These are phyloP conservation scores for Dolomedes plantarius DNA, from an alignment of 2,888 invertebrate genomes.

Conservation along the genomic window DNA sequence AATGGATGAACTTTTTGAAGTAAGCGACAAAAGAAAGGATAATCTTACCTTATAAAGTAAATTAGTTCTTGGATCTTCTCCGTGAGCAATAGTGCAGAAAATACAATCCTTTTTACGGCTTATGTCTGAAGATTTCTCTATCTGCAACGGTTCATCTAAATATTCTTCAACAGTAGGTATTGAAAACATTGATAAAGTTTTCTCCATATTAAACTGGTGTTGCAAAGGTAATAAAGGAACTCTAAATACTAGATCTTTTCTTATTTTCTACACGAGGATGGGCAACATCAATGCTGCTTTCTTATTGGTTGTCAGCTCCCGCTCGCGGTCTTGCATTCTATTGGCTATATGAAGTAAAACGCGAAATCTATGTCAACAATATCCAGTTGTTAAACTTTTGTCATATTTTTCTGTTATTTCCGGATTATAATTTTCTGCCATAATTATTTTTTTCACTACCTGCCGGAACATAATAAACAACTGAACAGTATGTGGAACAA, in stretches of 20 bases:
- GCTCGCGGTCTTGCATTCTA: not conserved
- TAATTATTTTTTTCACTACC: not conserved
- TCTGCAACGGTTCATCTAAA: not conserved
- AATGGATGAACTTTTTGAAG: too few species aligned
- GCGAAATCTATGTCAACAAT: constrained; percentile 10
- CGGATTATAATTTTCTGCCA: not conserved
- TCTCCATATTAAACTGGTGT: not conserved
- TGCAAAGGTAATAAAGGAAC: not conserved
- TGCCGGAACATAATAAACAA: too few species aligned
- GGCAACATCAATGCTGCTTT: not conserved
- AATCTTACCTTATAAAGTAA: constrained; percentile 50
- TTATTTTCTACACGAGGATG: not conserved
- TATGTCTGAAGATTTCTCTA: not conserved
- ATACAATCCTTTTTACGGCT: constrained; percentile 40
- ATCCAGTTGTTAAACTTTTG: not conserved
- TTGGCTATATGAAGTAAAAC: not conserved
- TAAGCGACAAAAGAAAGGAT: not conserved
- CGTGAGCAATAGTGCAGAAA: constrained; percentile 67
- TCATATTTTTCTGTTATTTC: not conserved
- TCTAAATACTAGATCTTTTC: not conserved
- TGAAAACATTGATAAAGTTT: not conserved
- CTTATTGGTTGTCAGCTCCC: constrained; percentile 1
- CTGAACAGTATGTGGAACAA: not conserved
- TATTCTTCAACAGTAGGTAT: not conserved
- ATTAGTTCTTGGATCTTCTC: constrained; percentile 41